phyloP scores from a whole-genome alignment of 2,113 vertebrate genomes.

The Halcyon senegalensis region DNA sequence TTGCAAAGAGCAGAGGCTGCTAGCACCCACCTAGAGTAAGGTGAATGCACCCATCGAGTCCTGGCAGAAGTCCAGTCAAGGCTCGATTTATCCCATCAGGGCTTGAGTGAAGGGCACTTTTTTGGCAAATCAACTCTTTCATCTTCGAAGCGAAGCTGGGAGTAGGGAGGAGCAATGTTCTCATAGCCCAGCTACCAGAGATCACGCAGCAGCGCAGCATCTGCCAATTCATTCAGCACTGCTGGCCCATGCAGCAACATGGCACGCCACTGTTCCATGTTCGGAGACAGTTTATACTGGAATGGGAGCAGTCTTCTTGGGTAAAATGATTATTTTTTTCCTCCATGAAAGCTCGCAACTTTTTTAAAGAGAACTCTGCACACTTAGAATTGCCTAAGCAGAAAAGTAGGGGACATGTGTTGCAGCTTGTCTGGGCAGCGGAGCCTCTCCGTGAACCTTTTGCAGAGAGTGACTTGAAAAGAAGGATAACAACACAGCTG shows the following conservation, averaged over 20 bases:
- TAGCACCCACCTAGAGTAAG: background rate
- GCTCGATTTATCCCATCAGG: background rate
- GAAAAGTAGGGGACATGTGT: background rate
- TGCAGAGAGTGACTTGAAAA: background rate
- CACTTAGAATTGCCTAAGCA: background rate
- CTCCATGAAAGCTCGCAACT: background rate
- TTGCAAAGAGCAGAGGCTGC: background rate
- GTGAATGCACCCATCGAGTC: background rate
- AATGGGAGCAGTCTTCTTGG: slow-evolving; percentile 1
- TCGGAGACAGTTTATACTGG: slow-evolving; percentile 55
- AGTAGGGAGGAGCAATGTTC: background rate
- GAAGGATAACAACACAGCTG: background rate
- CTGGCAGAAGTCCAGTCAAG: background rate
- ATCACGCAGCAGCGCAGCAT: background rate
- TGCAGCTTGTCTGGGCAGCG: background rate
- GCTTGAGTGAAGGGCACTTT: background rate
- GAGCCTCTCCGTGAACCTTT: background rate
- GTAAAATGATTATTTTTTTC: slow-evolving; percentile 28
- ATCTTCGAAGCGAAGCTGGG: background rate
- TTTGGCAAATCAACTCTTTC: background rate
- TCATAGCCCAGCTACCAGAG: background rate
- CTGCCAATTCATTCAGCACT: slow-evolving; percentile 61
- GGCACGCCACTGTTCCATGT: slow-evolving; percentile 33
- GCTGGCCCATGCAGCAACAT: slow-evolving; percentile 48
- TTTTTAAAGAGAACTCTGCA: slow-evolving; percentile 26